Conservation (phyloP, 1,140 invertebrate species). For the Drosophila mauritiana region DNA sequence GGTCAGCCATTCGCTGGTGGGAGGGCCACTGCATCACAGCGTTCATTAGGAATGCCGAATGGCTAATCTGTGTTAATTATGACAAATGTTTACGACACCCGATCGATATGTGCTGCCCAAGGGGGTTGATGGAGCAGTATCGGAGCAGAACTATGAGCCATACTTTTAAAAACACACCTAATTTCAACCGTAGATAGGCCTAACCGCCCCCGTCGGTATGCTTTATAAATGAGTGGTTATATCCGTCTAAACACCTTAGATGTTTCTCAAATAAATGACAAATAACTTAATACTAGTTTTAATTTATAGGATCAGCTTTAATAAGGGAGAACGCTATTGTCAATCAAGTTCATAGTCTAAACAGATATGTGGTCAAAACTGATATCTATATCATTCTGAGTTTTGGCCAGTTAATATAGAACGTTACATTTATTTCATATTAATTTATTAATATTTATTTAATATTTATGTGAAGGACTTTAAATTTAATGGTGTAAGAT, state of each 20-base stretch:
- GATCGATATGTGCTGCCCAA: neutral
- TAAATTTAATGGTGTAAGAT: too few relatives aligned
- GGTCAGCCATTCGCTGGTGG: constrained; percentile 7
- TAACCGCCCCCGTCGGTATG: constrained; percentile 19
- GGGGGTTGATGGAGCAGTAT: constrained; percentile 6
- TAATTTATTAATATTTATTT: too few relatives aligned
- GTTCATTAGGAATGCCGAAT: constrained; percentile 32
- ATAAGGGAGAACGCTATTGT: too few relatives aligned
- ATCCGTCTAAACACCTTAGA: constrained; percentile 17
- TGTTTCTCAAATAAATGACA: neutral
- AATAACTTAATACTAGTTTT: too few relatives aligned
- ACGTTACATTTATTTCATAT: too few relatives aligned
- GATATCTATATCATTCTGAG: too few relatives aligned
- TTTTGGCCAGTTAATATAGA: too few relatives aligned
- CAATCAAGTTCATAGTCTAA: too few relatives aligned
- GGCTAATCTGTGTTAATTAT: constrained; percentile 54
- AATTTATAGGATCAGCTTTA: too few relatives aligned
- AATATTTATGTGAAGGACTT: too few relatives aligned
- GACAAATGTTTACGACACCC: constrained; percentile 44
- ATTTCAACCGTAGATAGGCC: neutral
- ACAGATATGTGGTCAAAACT: too few relatives aligned
- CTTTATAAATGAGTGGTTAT: constrained; percentile 15
- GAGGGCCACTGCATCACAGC: constrained; percentile 20
- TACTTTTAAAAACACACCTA: neutral
- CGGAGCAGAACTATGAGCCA: neutral